Base-by-base conservation (phyloP, 2,797 vertebrate species). In the Heteromormyrus szaboi region DNA sequence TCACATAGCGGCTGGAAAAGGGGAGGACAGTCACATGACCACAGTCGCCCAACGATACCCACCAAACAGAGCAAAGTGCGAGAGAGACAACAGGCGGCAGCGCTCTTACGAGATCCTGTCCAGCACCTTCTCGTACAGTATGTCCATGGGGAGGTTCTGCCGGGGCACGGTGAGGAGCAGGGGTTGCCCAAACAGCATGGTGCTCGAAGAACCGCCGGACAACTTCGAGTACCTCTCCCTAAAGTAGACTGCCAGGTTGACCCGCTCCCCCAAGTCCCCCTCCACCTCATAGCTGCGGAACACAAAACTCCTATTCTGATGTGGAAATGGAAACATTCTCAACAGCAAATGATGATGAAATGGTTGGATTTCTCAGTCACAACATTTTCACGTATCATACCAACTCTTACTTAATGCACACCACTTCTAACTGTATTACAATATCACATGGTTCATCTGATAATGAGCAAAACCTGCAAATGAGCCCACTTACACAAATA, bases 161-260 rank as follows among this genome's bases (percentile, higher is more conserved):
- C 96, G 97, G 44, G 96, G 96, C 91, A 99, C 96, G 3, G 97
- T 97, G 93, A 99, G 94, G 68, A 99, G 93, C 14, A 99, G 95
- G 4, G 98, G 98, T 90, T 99, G 98, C 37, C 98, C 98, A 59
- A 98, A 99, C 0, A 99, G 95, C 91, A 97, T 90, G 0, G 97
- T 96, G 92, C 96, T 96, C 0, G 96, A 90, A 81, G 98, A 96
- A 88, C 93, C 94, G 90, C 95, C 97, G 0, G 95, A 94, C 1
- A 97, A 97, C 89, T 97, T 97, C 79, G 95, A 89, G 91, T 97
- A 97, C 92, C 97, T 97, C 92, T 99, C 98, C 94, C 98, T 96
- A 92, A 99, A 98, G 94, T 99, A 99, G 84, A 99, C 94, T 0
- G 97, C 97, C 90, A 99, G 96, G 84, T 96, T 97, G 93, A 99